Conservation (phyloP, 2,797 vertebrate species). For the Sus cebifrons region DNA sequence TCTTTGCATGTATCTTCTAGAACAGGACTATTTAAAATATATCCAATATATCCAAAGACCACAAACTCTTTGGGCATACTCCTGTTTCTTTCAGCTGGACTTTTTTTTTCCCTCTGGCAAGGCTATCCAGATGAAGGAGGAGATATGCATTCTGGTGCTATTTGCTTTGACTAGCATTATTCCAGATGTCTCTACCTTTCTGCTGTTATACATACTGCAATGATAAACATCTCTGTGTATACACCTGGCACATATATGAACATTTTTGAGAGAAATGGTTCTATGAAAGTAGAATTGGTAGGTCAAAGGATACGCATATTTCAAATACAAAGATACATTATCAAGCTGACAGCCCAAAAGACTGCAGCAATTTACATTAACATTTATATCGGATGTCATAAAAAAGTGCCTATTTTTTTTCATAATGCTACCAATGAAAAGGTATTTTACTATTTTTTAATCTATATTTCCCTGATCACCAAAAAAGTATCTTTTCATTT, state of each 20-base stretch:
- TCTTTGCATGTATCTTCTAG: neutral
- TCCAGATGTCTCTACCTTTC: neutral
- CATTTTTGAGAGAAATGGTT: slow-evolving; percentile 10
- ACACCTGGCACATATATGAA: neutral
- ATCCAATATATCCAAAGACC: neutral
- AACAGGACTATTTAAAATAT: neutral
- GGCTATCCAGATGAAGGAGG: slow-evolving; percentile 28
- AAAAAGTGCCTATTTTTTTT: neutral
- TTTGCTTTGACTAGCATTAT: neutral
- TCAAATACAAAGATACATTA: slow-evolving; percentile 15
- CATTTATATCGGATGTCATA: neutral
- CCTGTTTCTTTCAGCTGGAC: neutral
- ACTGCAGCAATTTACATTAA: neutral
- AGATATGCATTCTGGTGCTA: slow-evolving; percentile 4
- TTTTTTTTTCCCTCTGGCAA: neutral
- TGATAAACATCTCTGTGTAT: neutral
- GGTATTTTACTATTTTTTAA: slow-evolving; percentile 33
- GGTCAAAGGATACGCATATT: slow-evolving; percentile 44
- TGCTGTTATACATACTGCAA: slow-evolving; percentile 33
- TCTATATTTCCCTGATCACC: neutral
- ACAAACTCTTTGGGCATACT: neutral
- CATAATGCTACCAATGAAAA: slow-evolving; percentile 37
- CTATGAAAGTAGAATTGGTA: neutral
- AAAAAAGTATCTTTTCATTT: neutral
- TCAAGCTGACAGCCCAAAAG: slow-evolving; percentile 36